These are phyloP conservation scores for Ophion obscuratus DNA, from an alignment of 2,888 invertebrate genomes.

Conservation along the genomic window DNA sequence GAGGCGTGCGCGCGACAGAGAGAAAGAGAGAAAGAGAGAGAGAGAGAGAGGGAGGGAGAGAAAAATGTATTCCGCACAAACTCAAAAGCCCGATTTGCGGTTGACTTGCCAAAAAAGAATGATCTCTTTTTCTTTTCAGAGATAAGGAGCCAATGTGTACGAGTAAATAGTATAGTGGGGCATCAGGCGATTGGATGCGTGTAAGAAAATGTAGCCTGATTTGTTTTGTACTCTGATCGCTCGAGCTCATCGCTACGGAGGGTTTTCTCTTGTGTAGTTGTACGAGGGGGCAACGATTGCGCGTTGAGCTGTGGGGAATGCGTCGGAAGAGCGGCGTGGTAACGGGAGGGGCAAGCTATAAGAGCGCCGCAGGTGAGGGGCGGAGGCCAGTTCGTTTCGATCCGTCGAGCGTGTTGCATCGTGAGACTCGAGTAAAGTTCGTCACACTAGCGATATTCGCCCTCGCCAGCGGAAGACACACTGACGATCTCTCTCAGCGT, in stretches of 20 bases:
- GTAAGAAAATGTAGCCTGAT: not conserved
- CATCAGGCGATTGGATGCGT: too few relatives aligned
- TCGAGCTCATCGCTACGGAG: slow-evolving; percentile 64
- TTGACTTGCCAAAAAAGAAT: too few relatives aligned
- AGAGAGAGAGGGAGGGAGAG: too few relatives aligned
- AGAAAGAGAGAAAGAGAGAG: too few relatives aligned
- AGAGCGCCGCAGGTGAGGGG: slow-evolving; percentile 80
- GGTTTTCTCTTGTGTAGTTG: slow-evolving; percentile 51
- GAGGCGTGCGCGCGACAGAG: too few relatives aligned
- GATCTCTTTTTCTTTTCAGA: too few relatives aligned
- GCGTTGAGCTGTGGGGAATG: slow-evolving; percentile 71
- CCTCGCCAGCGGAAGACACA: slow-evolving; percentile 34
- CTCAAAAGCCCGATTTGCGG: too few relatives aligned
- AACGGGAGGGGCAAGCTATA: slow-evolving; percentile 76
- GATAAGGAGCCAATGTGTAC: too few relatives aligned
- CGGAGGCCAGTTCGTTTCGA: slow-evolving; percentile 81
- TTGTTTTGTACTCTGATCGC: slow-evolving; percentile 34
- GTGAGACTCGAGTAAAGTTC: slow-evolving; percentile 16
- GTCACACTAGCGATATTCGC: not conserved
- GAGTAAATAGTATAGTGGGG: too few relatives aligned
- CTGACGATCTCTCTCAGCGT: not conserved
- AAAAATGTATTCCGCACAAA: too few relatives aligned
- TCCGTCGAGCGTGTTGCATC: slow-evolving; percentile 67
- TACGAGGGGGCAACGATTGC: slow-evolving; percentile 76
- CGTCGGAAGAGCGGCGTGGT: slow-evolving; percentile 59